These are phyloP conservation scores for Thalpophila matura DNA, from an alignment of 2,888 invertebrate species.

Conservation along the genomic window DNA sequence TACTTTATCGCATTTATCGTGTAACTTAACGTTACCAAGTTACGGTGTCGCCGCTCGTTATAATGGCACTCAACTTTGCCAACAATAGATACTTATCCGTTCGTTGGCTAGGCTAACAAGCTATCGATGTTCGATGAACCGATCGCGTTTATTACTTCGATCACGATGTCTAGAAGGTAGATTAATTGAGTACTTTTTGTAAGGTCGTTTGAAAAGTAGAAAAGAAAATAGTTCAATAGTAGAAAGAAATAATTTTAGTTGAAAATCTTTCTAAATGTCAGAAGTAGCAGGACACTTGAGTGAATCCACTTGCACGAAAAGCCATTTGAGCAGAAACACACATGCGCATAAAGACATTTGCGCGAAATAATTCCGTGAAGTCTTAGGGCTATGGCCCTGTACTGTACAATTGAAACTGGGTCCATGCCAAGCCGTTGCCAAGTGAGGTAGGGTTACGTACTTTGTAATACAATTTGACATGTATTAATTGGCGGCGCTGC, in stretches of 20 bases:
- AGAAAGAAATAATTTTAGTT: neutral
- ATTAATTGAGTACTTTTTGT: neutral
- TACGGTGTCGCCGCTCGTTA: constrained; percentile 9
- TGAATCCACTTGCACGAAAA: no score
- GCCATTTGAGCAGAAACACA: no score
- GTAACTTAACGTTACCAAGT: constrained; percentile 3
- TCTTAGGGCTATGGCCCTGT: no score
- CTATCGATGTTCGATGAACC: constrained; percentile 11
- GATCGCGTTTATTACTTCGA: neutral
- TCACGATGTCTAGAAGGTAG: neutral
- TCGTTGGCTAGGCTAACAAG: constrained; percentile 15
- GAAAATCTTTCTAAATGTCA: no score
- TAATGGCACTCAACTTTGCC: constrained; percentile 19
- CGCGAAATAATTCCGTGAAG: no score
- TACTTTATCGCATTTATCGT: neutral
- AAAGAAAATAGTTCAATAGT: neutral
- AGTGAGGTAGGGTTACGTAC: no score
- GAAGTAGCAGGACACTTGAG: no score
- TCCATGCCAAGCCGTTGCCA: no score
- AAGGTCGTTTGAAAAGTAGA: neutral
- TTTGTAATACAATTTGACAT: no score
- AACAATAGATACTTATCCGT: constrained; percentile 30
- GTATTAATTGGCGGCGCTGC: no score
- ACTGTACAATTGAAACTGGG: no score
- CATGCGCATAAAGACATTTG: no score